A percentile compares a stretch with the other conserved stretches of the same genome.
These are phyloP conservation scores for Ametastegia equiseti DNA, from an alignment of 2,888 invertebrate species.

Conservation along the genomic window DNA sequence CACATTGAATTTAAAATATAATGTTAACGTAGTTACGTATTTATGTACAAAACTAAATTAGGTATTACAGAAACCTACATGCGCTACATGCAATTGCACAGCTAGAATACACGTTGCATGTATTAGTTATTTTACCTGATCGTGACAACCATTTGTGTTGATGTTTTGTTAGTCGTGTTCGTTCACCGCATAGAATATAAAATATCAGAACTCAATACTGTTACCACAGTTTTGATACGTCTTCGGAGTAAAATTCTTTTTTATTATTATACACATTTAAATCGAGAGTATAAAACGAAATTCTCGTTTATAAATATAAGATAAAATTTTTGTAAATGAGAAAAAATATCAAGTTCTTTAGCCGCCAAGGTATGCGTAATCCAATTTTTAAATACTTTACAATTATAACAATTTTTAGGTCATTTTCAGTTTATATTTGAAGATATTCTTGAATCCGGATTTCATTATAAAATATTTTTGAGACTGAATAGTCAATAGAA, in stretches of 20 bases:
- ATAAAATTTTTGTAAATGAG: background rate
- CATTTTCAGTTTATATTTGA: background rate
- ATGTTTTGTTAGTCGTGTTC: background rate
- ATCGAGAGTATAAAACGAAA: background rate
- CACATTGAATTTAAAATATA: constrained; percentile 27
- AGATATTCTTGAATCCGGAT: background rate
- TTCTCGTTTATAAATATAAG: background rate
- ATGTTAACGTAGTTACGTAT: background rate
- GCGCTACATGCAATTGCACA: background rate
- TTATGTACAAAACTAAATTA: constrained; percentile 18
- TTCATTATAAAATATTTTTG: background rate
- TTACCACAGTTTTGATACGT: background rate
- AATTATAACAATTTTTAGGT: background rate
- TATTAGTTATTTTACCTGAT: constrained; percentile 20
- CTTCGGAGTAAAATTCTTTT: constrained; percentile 18
- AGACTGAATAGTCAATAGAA: background rate
- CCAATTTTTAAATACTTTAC: background rate
- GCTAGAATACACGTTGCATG: constrained; percentile 1
- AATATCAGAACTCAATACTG: background rate
- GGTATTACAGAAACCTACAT: background rate
- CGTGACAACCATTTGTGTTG: constrained; percentile 3
- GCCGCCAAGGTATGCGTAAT: background rate
- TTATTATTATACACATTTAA: background rate
- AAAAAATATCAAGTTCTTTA: background rate
- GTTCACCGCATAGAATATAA: background rate